Percentiles rank a stretch among this genome's conserved stretches.
phyloP scores from a whole-genome alignment of 1,140 invertebrate species.

The Maconellicoccus hirsutus region DNA sequence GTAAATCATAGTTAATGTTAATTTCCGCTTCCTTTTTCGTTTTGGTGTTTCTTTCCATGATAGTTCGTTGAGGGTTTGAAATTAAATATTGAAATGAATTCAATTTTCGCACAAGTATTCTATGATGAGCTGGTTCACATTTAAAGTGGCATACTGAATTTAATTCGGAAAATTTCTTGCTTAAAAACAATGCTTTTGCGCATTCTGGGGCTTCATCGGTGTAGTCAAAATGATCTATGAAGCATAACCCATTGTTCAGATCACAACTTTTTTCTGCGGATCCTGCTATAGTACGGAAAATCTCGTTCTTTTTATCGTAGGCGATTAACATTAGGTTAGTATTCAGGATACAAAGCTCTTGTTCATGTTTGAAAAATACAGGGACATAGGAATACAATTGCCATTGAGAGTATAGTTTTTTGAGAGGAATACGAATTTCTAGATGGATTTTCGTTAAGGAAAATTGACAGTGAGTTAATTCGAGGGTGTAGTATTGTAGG shows the following conservation, averaged over 20 bases:
- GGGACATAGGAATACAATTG: neutral
- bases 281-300: neutral
- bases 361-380: neutral
- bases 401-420: too few species aligned
- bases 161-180: neutral
- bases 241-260: neutral
- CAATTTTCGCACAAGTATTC: neutral
- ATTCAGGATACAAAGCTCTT: neutral
- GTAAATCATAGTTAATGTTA: too few species aligned
- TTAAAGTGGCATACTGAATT: neutral
- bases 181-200: neutral
- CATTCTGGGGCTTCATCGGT: neutral
- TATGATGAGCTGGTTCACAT: neutral
- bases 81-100: neutral
- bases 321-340: neutral
- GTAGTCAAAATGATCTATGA: neutral
- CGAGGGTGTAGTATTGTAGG: too few species aligned
- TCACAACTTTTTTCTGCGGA: neutral
- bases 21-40: too few species aligned
- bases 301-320: neutral
- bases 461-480: too few species aligned
- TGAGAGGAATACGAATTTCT: too few species aligned
- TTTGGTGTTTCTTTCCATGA: too few species aligned
- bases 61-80: neutral
- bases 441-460: too few species aligned